Conservation (phyloP, 1,140 invertebrate species). For the Laodelphax striatellus region DNA sequence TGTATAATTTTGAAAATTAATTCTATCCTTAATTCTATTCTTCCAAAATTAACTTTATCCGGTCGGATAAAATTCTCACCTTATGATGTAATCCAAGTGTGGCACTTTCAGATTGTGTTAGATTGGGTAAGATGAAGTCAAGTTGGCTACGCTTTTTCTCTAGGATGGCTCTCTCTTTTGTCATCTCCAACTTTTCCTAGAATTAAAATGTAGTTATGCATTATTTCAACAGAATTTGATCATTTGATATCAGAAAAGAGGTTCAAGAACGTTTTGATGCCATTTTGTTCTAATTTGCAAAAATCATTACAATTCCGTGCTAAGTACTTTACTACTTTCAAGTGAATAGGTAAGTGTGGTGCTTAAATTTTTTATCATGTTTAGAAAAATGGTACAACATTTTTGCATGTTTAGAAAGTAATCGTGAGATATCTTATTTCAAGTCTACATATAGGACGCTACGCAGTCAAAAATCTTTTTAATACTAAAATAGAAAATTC, state of each 20-base stretch:
- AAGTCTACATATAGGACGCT: too few relatives aligned
- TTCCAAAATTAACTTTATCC: too few relatives aligned
- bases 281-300: background rate
- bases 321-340: background rate
- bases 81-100: background rate
- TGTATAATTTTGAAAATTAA: too few relatives aligned
- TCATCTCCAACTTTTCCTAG: constrained; percentile 1
- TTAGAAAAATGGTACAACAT: too few relatives aligned
- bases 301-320: background rate
- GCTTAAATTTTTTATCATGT: too few relatives aligned
- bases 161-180: background rate
- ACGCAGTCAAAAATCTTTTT: too few relatives aligned
- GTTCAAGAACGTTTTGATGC: background rate
- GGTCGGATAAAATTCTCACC: background rate
- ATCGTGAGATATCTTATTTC: too few relatives aligned
- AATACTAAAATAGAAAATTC: too few relatives aligned
- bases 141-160: background rate
- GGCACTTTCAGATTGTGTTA: background rate
- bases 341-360: background rate
- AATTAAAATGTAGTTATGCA: background rate
- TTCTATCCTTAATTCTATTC: too few relatives aligned
- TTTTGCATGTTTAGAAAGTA: too few relatives aligned
- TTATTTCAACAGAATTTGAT: background rate
- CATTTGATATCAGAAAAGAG: background rate
- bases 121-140: background rate